phyloP scores from a whole-genome alignment of 2,888 invertebrate genomes.

The Pammene fasciana region DNA sequence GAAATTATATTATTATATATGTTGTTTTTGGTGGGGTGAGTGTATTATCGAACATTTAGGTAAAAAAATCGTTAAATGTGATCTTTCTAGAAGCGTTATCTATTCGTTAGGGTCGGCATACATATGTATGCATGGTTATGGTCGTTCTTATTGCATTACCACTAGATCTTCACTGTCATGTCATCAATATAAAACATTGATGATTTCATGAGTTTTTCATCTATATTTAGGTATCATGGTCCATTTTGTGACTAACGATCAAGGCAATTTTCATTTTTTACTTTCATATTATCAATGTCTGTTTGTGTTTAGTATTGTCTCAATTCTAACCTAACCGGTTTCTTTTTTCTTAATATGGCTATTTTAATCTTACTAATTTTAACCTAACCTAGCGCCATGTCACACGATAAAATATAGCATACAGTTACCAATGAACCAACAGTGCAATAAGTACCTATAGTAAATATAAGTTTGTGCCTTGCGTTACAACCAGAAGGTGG shows the following conservation, averaged over 20 bases:
- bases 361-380: neutral
- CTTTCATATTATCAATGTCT: neutral
- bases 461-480: constrained; percentile 20
- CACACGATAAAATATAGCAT: neutral
- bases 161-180: constrained; percentile 6
- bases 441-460: constrained; percentile 50
- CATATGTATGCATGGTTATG: constrained; percentile 10
- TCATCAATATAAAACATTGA: neutral
- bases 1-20: constrained; percentile 17
- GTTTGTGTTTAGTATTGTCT: neutral
- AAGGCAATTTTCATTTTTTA: neutral
- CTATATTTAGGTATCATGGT: neutral
- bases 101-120: neutral
- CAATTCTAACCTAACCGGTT: neutral
- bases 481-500: neutral
- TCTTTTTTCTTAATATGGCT: neutral
- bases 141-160: neutral
- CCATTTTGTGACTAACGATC: neutral
- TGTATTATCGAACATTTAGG: constrained; percentile 4
- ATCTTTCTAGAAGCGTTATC: constrained; percentile 18
- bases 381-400: neutral
- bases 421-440: constrained; percentile 52
- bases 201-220: neutral
- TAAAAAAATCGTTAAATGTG: constrained; percentile 17
- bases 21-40: neutral